These are phyloP conservation scores for Trachemys scripta DNA, from an alignment of 2,113 vertebrate genomes.

Conservation along the genomic window DNA sequence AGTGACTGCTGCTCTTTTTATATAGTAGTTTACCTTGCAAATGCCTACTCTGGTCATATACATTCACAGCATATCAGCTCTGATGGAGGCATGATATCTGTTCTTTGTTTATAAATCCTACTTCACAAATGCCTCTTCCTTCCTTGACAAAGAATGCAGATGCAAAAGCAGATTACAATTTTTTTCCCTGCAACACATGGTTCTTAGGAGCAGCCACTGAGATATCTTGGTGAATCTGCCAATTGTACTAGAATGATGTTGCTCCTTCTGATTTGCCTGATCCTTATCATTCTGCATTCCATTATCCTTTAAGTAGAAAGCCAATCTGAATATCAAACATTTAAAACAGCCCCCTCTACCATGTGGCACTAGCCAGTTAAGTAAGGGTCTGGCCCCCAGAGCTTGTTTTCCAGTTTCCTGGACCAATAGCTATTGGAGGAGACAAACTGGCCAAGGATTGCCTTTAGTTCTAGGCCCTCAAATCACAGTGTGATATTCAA, in stretches of 20 bases:
- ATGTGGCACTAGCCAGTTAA: neutral
- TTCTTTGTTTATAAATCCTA: neutral
- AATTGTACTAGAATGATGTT: neutral
- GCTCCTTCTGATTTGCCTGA: neutral
- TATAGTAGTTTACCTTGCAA: neutral
- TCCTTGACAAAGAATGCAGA: neutral
- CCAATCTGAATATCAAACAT: neutral
- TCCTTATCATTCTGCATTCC: neutral
- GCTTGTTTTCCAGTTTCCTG: neutral
- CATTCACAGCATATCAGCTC: neutral
- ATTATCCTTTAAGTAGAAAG: neutral
- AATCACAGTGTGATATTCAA: neutral
- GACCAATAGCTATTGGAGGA: neutral
- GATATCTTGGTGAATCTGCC: neutral
- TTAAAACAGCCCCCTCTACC: neutral
- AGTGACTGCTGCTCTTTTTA: neutral
- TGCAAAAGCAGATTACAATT: neutral
- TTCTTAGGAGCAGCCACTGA: neutral
- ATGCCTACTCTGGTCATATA: neutral
- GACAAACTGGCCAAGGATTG: neutral
- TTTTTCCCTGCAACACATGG: neutral
- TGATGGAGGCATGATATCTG: neutral
- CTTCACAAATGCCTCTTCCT: neutral
- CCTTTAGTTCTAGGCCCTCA: neutral
- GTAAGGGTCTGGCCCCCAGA: neutral